A percentile compares a stretch with the other conserved stretches of the same genome.
Conservation (phyloP, 2,888 invertebrate species). For the Macrosiphum euphorbiae region DNA sequence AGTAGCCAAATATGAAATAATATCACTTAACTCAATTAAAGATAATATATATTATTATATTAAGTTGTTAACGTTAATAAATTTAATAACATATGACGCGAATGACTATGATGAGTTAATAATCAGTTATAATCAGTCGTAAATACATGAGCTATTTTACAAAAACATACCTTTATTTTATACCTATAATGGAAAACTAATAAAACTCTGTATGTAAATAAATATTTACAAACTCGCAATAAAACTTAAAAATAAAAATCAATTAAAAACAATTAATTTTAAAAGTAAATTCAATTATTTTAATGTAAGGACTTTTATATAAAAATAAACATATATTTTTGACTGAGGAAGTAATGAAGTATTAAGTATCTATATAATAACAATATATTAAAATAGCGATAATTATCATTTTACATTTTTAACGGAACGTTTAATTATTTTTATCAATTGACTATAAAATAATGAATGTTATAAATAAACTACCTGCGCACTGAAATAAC, state of each 20-base stretch:
- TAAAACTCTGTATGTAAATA: background rate
- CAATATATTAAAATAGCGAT: background rate
- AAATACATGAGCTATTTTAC: background rate
- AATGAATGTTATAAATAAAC: background rate
- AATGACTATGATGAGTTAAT: background rate
- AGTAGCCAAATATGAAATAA: background rate
- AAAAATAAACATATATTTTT: background rate
- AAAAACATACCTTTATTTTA: background rate
- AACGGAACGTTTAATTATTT: background rate
- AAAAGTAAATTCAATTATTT: background rate
- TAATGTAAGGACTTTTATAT: background rate
- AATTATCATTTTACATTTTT: conserved; percentile 5
- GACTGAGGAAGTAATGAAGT: background rate
- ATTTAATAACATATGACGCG: background rate
- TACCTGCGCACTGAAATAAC: background rate
- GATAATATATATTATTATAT: background rate
- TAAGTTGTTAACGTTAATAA: background rate
- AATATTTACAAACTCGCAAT: background rate
- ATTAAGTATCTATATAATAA: background rate
- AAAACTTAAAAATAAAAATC: background rate
- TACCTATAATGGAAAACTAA: background rate
- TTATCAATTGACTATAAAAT: background rate
- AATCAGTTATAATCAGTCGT: background rate
- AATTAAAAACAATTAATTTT: conserved; percentile 9
- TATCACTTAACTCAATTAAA: background rate